Evolutionary conservation across 2,113 vertebrate genomes (phyloP).

Genomic region (Salvelinus sp.): DNA sequence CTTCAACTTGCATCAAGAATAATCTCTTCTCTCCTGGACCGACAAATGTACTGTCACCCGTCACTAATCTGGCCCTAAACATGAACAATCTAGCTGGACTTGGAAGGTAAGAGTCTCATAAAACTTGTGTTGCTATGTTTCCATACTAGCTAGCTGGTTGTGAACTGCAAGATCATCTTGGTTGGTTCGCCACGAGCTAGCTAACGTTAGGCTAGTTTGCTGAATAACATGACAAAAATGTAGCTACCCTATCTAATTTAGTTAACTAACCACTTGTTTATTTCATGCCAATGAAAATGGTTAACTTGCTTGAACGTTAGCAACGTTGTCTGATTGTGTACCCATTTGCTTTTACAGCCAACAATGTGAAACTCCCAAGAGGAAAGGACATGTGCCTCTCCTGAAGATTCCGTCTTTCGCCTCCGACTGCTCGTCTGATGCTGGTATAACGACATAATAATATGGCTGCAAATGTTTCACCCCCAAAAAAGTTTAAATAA

Average conservation of each 20-base stretch:
- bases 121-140: too few species aligned
- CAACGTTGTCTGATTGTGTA: neutral
- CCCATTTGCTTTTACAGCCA: constrained; percentile 50
- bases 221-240: too few species aligned
- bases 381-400: constrained; percentile 55
- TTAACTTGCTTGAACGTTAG: too few species aligned
- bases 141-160: too few species aligned
- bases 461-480: too few species aligned
- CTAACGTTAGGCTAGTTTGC: too few species aligned
- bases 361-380: constrained; percentile 81
- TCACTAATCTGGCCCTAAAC: constrained; percentile 82
- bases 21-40: constrained; percentile 71
- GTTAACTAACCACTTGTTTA: too few species aligned
- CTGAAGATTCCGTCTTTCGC: constrained; percentile 77
- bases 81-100: constrained; percentile 80
- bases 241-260: too few species aligned
- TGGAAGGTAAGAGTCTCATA: constrained; percentile 74
- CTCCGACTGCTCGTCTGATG: constrained; percentile 85
- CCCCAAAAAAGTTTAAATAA: too few species aligned
- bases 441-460: constrained; percentile 72
- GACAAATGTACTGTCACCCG: constrained; percentile 77
- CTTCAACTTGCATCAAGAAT: constrained; percentile 63
- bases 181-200: too few species aligned
- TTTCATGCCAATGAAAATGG: too few species aligned
- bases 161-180: too few species aligned